Evolutionary conservation across 2,797 vertebrate species (phyloP).

Genomic region (Gorsachius magnificus): DNA sequence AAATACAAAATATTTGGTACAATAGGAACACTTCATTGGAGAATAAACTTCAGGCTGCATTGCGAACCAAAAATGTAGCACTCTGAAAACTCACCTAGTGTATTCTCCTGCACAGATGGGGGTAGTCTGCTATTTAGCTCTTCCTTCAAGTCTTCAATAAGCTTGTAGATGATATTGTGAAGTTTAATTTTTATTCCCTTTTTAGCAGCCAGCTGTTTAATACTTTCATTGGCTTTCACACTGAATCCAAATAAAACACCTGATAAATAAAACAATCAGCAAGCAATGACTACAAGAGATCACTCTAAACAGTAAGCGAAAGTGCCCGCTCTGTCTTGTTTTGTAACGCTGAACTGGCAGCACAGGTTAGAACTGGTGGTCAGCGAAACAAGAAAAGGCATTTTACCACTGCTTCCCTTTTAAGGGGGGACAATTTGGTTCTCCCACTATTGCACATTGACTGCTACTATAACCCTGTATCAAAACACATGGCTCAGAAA

Average conservation of each 20-base stretch:
- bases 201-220: slow-evolving; percentile 83
- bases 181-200: slow-evolving; percentile 83
- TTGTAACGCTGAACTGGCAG: not conserved
- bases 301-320: not conserved
- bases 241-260: slow-evolving; percentile 92
- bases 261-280: slow-evolving; percentile 44
- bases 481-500: not conserved
- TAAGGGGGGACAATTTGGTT: not conserved
- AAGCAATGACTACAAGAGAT: not conserved
- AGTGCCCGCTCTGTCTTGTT: not conserved
- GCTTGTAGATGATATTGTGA: slow-evolving; percentile 88
- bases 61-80: not conserved
- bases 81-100: slow-evolving; percentile 78
- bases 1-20: not conserved
- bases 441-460: not conserved
- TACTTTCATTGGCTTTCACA: slow-evolving; percentile 76
- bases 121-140: slow-evolving; percentile 85
- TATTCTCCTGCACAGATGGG: slow-evolving; percentile 58
- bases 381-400: not conserved
- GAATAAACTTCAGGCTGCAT: not conserved
- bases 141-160: slow-evolving; percentile 88
- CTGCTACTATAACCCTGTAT: not conserved
- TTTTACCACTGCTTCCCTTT: not conserved
- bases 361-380: not conserved
- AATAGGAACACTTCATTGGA: not conserved